phyloP scores from a whole-genome alignment of 2,797 vertebrate species.

The Tapirus indicus region DNA sequence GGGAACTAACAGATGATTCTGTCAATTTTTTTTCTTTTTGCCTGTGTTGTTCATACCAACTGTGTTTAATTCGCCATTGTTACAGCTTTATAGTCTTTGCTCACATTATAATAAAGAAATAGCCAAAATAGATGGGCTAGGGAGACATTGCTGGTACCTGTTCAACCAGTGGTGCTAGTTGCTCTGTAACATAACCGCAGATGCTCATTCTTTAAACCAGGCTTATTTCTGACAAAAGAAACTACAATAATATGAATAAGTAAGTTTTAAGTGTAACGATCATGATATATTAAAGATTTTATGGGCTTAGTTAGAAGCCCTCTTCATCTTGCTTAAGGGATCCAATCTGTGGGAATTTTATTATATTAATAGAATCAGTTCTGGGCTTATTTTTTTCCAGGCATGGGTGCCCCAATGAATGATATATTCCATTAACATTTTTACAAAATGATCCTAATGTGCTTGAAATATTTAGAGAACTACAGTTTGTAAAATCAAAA shows the following conservation, averaged over 20 bases:
- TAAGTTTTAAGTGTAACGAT: not conserved
- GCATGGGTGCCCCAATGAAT: not conserved
- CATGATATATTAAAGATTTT: not conserved
- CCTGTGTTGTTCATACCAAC: not conserved
- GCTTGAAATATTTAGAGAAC: conserved; percentile 17
- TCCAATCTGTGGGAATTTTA: not conserved
- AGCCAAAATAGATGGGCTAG: not conserved
- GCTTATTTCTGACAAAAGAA: conserved; percentile 14
- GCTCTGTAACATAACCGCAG: not conserved
- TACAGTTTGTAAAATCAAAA: not conserved
- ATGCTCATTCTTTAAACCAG: not conserved
- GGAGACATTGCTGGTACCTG: not conserved
- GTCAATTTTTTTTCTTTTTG: not conserved
- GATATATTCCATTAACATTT: not conserved
- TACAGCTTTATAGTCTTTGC: not conserved
- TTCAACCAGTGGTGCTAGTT: not conserved
- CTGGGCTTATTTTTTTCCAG: not conserved
- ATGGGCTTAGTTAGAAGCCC: not conserved
- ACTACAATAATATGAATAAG: conserved; percentile 15
- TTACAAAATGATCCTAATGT: not conserved
- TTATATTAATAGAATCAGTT: not conserved
- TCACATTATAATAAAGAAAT: not conserved
- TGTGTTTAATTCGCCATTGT: not conserved
- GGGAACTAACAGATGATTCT: not conserved
- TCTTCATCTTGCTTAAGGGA: not conserved